Conservation (phyloP, 2,113 vertebrate species). For the Fregata magnificens region DNA sequence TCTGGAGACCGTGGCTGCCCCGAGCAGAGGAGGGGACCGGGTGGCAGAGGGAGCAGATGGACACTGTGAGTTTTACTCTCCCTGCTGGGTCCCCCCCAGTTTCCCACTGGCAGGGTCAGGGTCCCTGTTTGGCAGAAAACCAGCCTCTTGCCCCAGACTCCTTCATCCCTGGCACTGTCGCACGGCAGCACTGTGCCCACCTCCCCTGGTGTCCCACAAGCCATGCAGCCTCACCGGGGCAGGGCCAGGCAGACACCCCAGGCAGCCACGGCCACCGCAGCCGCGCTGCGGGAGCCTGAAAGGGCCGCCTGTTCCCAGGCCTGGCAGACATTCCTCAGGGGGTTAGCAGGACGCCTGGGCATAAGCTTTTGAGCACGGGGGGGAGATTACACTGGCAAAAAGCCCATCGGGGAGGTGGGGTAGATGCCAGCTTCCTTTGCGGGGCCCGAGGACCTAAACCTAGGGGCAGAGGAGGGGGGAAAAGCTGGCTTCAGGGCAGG, state of each 20-base stretch:
- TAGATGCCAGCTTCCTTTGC: neutral
- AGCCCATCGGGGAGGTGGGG: neutral
- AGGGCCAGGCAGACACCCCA: neutral
- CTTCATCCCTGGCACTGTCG: neutral
- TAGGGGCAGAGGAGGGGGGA: neutral
- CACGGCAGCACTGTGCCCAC: fast-evolving
- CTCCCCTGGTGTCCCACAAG: neutral
- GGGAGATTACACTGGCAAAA: constrained; percentile 18
- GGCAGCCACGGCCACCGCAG: neutral
- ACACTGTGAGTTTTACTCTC: constrained; percentile 67
- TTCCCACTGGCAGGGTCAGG: fast-evolving
- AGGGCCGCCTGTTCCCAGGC: neutral
- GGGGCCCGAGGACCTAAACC: neutral
- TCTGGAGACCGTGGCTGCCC: constrained; percentile 85
- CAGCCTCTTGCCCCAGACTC: neutral
- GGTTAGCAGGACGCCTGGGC: neutral
- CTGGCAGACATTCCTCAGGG: constrained; percentile 36
- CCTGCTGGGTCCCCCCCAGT: too few species aligned
- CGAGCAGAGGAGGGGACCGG: constrained; percentile 8
- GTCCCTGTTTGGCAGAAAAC: neutral
- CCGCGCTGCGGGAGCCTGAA: neutral
- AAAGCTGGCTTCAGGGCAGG: neutral
- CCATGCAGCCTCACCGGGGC: neutral
- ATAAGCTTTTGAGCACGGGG: neutral
- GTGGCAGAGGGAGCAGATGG: neutral